Evolutionary conservation across 2,797 vertebrate species (phyloP).

Genomic region (Lepus townsendii): DNA sequence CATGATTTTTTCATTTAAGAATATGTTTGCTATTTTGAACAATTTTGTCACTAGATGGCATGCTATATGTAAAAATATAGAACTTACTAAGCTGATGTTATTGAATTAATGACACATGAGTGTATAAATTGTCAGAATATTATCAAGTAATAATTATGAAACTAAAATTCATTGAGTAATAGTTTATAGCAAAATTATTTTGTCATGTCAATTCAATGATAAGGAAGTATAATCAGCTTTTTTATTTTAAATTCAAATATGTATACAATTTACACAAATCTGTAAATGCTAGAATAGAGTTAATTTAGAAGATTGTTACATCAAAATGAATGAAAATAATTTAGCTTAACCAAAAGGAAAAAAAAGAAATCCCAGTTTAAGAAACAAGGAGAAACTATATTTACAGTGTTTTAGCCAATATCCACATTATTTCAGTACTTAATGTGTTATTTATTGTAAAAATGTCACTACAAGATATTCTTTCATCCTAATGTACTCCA

Average conservation of each 20-base stretch:
- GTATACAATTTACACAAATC: rapidly evolving
- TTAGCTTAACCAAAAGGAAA: neutral
- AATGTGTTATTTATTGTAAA: constrained; percentile 5
- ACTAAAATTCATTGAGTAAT: constrained; percentile 29
- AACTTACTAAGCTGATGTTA: neutral
- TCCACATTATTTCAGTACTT: neutral
- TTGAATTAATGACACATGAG: constrained; percentile 18
- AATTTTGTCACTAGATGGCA: constrained; percentile 86
- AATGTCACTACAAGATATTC: neutral
- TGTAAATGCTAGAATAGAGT: neutral
- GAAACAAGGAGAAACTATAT: neutral
- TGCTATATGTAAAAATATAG: constrained; percentile 71
- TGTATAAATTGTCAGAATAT: neutral
- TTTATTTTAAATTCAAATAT: neutral
- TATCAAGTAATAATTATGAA: constrained; percentile 16
- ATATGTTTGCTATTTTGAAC: neutral
- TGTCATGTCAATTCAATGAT: neutral
- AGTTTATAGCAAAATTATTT: neutral
- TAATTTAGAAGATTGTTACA: neutral
- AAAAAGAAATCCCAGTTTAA: neutral
- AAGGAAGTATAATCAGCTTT: neutral
- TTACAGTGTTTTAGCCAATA: neutral
- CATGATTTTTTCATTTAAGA: neutral
- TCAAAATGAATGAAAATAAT: neutral
- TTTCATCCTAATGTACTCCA: neutral